These are phyloP conservation scores for Platysternon megacephalum DNA, from an alignment of 2,113 vertebrate species.

Conservation along the genomic window DNA sequence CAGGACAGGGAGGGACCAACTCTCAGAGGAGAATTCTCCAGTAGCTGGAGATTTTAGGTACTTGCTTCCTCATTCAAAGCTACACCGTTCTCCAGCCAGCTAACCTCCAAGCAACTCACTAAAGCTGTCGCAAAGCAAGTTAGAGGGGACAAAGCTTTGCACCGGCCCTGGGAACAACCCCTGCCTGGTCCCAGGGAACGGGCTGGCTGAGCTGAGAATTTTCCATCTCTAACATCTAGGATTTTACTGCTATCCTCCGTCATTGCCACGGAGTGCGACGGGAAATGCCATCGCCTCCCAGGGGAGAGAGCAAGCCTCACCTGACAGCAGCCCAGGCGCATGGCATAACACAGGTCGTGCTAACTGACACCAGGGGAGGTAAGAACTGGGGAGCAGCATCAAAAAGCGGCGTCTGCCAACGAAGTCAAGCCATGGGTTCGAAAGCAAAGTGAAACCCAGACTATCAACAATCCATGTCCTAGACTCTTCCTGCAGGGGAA, in stretches of 20 bases:
- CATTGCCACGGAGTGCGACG: background rate
- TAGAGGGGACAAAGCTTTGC: background rate
- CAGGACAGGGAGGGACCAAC: background rate
- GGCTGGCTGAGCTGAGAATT: background rate
- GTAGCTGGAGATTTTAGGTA: background rate
- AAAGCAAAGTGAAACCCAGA: too few relatives aligned
- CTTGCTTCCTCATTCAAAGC: background rate
- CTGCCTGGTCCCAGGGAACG: background rate
- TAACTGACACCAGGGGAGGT: too few relatives aligned
- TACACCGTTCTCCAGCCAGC: background rate
- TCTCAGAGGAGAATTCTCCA: background rate
- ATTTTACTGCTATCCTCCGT: too few relatives aligned
- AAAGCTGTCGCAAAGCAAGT: too few relatives aligned
- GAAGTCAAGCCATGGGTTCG: too few relatives aligned
- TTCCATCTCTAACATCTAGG: background rate
- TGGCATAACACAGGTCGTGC: too few relatives aligned
- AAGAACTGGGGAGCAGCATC: too few relatives aligned
- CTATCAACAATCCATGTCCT: too few relatives aligned
- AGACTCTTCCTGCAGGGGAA: too few relatives aligned
- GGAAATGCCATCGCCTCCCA: background rate
- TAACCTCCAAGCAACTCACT: background rate
- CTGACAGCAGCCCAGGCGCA: too few relatives aligned
- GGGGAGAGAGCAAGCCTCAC: background rate
- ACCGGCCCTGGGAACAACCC: background rate
- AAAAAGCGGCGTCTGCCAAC: too few relatives aligned